Conservation (phyloP, 1,140 invertebrate species). For the Rhyzopertha dominica region DNA sequence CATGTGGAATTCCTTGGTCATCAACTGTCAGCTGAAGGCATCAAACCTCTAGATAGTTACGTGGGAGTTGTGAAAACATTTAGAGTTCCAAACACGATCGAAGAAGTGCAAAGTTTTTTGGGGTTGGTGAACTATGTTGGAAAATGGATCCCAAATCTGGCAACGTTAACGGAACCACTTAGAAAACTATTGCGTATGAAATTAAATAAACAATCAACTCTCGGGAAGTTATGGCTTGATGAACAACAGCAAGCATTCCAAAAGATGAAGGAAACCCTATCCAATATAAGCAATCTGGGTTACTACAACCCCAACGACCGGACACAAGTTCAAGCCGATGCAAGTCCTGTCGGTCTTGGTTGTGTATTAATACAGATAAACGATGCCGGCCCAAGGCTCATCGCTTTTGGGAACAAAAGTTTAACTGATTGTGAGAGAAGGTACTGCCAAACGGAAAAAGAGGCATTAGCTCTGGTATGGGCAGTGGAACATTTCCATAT, state of each 20-base stretch:
- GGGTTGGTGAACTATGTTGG: constrained; percentile 16
- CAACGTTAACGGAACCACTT: constrained; percentile 32
- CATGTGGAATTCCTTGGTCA: constrained; percentile 1
- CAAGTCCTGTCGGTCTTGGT: constrained; percentile 44
- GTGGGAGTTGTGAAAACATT: constrained; percentile 10
- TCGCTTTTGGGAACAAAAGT: constrained; percentile 43
- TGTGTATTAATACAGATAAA: constrained; percentile 32
- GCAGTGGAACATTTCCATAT: constrained; percentile 27
- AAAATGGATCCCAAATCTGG: constrained; percentile 38
- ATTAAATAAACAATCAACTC: constrained; percentile 6
- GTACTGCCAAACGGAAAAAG: constrained; percentile 46
- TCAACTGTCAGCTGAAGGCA: background rate
- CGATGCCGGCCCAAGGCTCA: constrained; percentile 18
- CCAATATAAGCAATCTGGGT: constrained; percentile 48
- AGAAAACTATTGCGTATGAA: constrained; percentile 24
- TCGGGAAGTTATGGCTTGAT: background rate
- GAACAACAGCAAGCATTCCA: background rate
- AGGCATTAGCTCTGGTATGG: constrained; percentile 41
- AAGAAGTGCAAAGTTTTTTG: constrained; percentile 35
- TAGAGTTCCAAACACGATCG: constrained; percentile 19
- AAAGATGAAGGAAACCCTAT: constrained; percentile 8
- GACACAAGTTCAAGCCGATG: constrained; percentile 44
- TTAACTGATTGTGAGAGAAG: constrained; percentile 40
- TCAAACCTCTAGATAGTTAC: constrained; percentile 6
- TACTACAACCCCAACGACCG: constrained; percentile 24